Percentiles rank a stretch among this genome's conserved stretches.
These are phyloP conservation scores for Trematomus loennbergii DNA, from an alignment of 2,113 vertebrate genomes.

Conservation along the genomic window DNA sequence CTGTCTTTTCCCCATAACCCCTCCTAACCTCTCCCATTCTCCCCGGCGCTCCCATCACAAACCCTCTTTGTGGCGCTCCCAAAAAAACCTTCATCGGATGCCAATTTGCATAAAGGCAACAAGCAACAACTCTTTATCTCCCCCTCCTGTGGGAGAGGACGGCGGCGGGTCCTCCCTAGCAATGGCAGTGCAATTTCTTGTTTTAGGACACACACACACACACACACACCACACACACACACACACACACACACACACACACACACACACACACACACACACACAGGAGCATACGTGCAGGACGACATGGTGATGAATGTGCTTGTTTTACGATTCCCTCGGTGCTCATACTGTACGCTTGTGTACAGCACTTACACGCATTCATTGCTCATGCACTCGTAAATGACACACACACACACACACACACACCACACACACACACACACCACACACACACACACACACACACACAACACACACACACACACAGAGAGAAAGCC, in stretches of 20 bases:
- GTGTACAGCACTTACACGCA: slow-evolving; percentile 28
- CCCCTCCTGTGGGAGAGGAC: slow-evolving; percentile 60
- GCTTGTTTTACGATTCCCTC: slow-evolving; percentile 65
- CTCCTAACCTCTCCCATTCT: slow-evolving; percentile 79
- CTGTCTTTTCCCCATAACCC: slow-evolving; percentile 84
- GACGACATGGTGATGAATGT: slow-evolving; percentile 57
- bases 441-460: slow-evolving; percentile 28
- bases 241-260: too few relatives aligned
- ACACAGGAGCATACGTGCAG: slow-evolving; percentile 47
- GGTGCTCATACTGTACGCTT: slow-evolving; percentile 52
- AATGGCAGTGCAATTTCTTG: slow-evolving; percentile 53
- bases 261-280: slow-evolving; percentile 19
- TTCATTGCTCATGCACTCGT: slow-evolving; percentile 34
- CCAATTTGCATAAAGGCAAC: slow-evolving; percentile 87
- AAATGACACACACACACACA: slow-evolving; percentile 42
- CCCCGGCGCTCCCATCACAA: slow-evolving; percentile 75
- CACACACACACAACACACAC: too few relatives aligned
- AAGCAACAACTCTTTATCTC: slow-evolving; percentile 79
- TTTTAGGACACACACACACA: slow-evolving; percentile 48
- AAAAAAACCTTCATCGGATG: slow-evolving; percentile 77
- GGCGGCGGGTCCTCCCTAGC: slow-evolving; percentile 65
- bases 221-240: too few relatives aligned
- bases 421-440: slow-evolving; percentile 43
- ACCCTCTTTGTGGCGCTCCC: slow-evolving; percentile 77
- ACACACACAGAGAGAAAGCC: slow-evolving; percentile 1